Evolutionary conservation across 1,140 invertebrate genomes (phyloP).

Genomic region (Cyclargus thomasi): DNA sequence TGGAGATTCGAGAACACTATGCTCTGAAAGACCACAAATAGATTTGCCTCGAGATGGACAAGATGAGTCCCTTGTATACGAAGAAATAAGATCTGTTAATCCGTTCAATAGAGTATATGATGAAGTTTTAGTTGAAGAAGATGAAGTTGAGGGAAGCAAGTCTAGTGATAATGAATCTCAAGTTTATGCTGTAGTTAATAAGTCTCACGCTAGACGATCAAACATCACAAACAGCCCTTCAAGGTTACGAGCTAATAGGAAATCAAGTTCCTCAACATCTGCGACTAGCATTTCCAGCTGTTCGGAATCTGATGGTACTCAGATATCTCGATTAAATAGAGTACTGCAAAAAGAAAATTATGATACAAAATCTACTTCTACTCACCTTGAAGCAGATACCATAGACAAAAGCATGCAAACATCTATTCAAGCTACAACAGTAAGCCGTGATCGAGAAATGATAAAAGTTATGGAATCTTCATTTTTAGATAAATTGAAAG

Average conservation of each 20-base stretch:
- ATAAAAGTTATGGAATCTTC: constrained; percentile 79
- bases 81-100: constrained; percentile 49
- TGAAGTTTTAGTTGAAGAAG: constrained; percentile 65
- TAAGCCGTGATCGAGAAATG: constrained; percentile 58
- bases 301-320: constrained; percentile 73
- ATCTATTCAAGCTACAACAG: constrained; percentile 58
- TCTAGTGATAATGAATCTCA: constrained; percentile 62
- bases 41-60: constrained; percentile 49
- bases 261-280: constrained; percentile 67
- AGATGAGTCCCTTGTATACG: constrained; percentile 52
- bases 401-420: constrained; percentile 86
- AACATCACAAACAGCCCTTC: constrained; percentile 74
- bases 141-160: constrained; percentile 53
- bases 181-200: constrained; percentile 71
- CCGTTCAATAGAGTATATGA: constrained; percentile 58
- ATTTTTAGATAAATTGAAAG: constrained; percentile 79
- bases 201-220: constrained; percentile 60
- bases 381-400: constrained; percentile 77
- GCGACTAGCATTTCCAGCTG: constrained; percentile 73
- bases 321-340: constrained; percentile 69
- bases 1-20: constrained; percentile 42
- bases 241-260: constrained; percentile 59
- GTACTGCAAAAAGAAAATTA: constrained; percentile 52
- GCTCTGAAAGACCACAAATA: constrained; percentile 49
- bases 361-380: constrained; percentile 71